Conservation (phyloP, 2,888 invertebrate genomes). For the Drosophila melanosoma region DNA sequence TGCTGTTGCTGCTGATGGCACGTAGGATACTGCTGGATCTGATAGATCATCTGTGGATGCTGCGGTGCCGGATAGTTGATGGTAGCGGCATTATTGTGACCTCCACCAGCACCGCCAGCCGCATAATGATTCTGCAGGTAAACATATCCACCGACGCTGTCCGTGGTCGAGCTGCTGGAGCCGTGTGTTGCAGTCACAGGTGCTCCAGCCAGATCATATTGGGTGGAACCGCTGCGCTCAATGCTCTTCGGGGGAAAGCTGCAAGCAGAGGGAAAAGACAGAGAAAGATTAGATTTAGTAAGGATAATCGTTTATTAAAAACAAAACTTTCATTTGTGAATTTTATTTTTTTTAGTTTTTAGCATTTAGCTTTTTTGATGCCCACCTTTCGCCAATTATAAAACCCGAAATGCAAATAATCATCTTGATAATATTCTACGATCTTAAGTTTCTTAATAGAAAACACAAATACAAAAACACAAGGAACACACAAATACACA, state of each 20-base stretch:
- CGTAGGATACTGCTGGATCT: slow-evolving; percentile 82
- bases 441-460: slow-evolving; percentile 17
- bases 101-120: slow-evolving; percentile 50
- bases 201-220: slow-evolving; percentile 81
- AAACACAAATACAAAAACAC: slow-evolving; percentile 17
- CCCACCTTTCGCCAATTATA: slow-evolving; percentile 86
- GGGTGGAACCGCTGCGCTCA: slow-evolving; percentile 84
- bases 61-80: slow-evolving; percentile 77
- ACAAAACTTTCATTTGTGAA: slow-evolving; percentile 45
- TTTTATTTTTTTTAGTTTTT: not conserved
- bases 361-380: slow-evolving; percentile 9
- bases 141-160: slow-evolving; percentile 82
- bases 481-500: not conserved
- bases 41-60: slow-evolving; percentile 82
- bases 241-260: slow-evolving; percentile 85
- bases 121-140: slow-evolving; percentile 84
- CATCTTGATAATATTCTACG: slow-evolving; percentile 82
- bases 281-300: slow-evolving; percentile 3
- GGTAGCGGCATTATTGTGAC: slow-evolving; percentile 73
- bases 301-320: not conserved
- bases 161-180: slow-evolving; percentile 73
- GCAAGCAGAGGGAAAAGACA: slow-evolving; percentile 42
- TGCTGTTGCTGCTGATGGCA: slow-evolving; percentile 83
- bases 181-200: slow-evolving; percentile 57
- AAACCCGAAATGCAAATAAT: slow-evolving; percentile 88